phyloP scores from a whole-genome alignment of 2,113 vertebrate species.

The Megatriorchis doriae region DNA sequence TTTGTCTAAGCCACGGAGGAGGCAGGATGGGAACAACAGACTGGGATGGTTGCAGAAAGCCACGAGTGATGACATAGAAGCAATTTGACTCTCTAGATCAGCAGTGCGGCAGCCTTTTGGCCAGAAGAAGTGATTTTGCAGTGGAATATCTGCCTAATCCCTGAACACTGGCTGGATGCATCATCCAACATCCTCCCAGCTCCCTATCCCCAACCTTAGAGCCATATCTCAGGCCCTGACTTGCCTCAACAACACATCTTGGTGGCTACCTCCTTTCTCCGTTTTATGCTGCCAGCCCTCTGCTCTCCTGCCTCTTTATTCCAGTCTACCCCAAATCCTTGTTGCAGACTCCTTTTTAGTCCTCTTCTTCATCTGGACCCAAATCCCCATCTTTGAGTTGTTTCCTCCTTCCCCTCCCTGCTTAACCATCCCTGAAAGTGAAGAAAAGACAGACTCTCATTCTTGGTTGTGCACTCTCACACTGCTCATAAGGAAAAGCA shows the following conservation, averaged over 20 bases:
- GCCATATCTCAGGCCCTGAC: neutral
- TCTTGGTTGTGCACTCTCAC: neutral
- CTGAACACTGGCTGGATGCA: neutral
- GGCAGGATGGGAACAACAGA: neutral
- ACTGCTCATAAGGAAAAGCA: neutral
- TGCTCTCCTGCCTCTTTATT: neutral
- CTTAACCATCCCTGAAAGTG: neutral
- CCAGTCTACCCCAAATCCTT: neutral
- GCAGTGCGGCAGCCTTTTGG: neutral
- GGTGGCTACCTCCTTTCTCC: neutral
- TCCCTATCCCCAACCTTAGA: neutral
- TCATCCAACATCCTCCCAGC: neutral
- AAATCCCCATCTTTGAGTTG: neutral
- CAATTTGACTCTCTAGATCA: neutral
- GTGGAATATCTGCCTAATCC: neutral
- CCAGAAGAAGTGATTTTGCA: neutral
- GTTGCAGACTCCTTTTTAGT: neutral
- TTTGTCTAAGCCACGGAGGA: neutral
- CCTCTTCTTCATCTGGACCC: neutral
- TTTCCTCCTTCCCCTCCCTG: neutral
- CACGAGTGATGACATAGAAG: neutral
- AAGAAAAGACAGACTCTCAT: neutral
- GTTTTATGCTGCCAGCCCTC: neutral
- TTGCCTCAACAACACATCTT: neutral
- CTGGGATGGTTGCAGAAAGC: neutral